phyloP scores from a whole-genome alignment of 2,797 vertebrate species.

The Halcyon smyrnensis region DNA sequence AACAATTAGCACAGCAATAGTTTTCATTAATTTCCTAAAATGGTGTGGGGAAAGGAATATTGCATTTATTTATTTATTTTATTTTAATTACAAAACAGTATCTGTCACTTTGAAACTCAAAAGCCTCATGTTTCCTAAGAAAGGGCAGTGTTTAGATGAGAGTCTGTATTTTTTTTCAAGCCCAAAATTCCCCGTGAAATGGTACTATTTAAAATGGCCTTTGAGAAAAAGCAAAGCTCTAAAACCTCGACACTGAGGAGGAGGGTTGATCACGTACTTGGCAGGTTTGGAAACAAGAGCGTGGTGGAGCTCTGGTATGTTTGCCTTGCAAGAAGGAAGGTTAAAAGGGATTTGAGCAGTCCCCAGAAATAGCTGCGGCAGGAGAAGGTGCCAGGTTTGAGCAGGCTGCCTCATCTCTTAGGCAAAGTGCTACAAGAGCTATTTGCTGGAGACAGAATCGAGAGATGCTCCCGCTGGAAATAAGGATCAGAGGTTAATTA shows the following conservation, averaged over 20 bases:
- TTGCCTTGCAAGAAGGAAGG: background rate
- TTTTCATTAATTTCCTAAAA: background rate
- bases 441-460: background rate
- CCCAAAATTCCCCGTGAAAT: background rate
- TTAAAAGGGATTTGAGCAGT: background rate
- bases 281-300: background rate
- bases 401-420: background rate
- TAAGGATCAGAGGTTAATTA: constrained; percentile 44
- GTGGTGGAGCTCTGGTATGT: background rate
- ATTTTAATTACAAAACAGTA: background rate
- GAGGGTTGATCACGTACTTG: background rate
- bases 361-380: background rate
- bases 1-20: background rate
- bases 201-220: background rate
- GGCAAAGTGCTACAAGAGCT: background rate
- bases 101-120: background rate
- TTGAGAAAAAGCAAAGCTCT: background rate
- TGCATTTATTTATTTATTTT: background rate
- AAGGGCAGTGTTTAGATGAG: background rate
- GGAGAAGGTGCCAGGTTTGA: background rate
- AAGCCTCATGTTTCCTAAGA: background rate
- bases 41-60: background rate
- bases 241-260: background rate
- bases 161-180: background rate
- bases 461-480: background rate